Percentiles rank a stretch among this genome's conserved stretches.
Evolutionary conservation across 2,797 vertebrate genomes (phyloP).

Genomic region (Potorous gilbertii): DNA sequence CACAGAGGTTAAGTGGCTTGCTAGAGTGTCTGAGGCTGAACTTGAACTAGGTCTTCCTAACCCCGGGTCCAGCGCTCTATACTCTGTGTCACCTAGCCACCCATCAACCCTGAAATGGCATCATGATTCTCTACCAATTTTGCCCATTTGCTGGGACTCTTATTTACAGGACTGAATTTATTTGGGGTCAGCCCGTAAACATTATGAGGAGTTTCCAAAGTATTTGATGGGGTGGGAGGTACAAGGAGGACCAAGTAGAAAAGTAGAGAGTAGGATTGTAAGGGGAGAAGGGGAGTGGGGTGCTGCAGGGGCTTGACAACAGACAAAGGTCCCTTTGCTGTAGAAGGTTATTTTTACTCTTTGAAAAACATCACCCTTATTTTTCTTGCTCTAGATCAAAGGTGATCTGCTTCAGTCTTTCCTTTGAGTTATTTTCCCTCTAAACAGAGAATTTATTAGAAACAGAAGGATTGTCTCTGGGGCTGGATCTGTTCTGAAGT

Average conservation of each 20-base stretch:
- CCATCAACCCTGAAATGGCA: neutral
- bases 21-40: neutral
- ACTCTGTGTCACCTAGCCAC: neutral
- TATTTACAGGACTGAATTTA: neutral
- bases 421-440: constrained; percentile 65
- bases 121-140: neutral
- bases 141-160: neutral
- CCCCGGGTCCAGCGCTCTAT: neutral
- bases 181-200: neutral
- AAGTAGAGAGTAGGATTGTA: neutral
- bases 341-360: constrained; percentile 65
- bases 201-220: neutral
- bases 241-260: neutral
- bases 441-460: constrained; percentile 68
- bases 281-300: neutral
- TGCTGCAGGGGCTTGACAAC: constrained; percentile 13
- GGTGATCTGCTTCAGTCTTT: constrained; percentile 54
- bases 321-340: constrained; percentile 63
- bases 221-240: neutral
- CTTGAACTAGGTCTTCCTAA: neutral
- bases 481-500: constrained; percentile 59
- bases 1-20: neutral
- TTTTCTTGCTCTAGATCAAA: constrained; percentile 61
- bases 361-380: constrained; percentile 44
- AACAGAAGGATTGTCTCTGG: constrained; percentile 73